Percentiles rank a stretch among this genome's conserved stretches.
These are phyloP conservation scores for Acrobasis suavella DNA, from an alignment of 2,888 invertebrate species.

Conservation along the genomic window DNA sequence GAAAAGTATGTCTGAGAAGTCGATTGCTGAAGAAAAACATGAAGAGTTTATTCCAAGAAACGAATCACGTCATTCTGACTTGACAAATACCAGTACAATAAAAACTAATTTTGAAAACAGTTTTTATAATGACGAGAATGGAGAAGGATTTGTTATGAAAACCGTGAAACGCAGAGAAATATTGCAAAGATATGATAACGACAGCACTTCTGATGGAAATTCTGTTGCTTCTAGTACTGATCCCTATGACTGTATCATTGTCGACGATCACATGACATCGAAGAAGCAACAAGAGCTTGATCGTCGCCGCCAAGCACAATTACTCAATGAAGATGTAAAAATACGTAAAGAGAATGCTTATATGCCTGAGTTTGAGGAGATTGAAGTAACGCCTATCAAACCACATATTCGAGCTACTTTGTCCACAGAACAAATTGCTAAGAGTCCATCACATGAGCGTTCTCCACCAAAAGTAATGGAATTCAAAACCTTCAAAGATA, in stretches of 20 bases:
- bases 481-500: constrained; percentile 79
- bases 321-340: constrained; percentile 65
- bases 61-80: constrained; percentile 74
- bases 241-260: constrained; percentile 91
- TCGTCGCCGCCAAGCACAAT: constrained; percentile 69
- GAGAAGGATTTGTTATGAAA: constrained; percentile 86
- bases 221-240: constrained; percentile 87
- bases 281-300: constrained; percentile 79
- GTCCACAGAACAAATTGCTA: constrained; percentile 64
- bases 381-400: constrained; percentile 76
- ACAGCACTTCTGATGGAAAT: constrained; percentile 84
- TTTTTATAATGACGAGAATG: constrained; percentile 84
- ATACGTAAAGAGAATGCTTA: constrained; percentile 72
- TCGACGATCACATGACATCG: constrained; percentile 87
- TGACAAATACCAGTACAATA: constrained; percentile 77
- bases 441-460: constrained; percentile 66
- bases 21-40: constrained; percentile 69
- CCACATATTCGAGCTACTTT: constrained; percentile 72
- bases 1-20: constrained; percentile 73
- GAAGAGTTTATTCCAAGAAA: constrained; percentile 69
- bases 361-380: constrained; percentile 78
- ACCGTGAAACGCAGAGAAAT: constrained; percentile 89
- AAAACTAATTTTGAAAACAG: constrained; percentile 84
- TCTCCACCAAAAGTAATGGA: constrained; percentile 74
- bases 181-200: constrained; percentile 86